These are phyloP conservation scores for Gobius niger DNA, from an alignment of 2,113 vertebrate genomes.

Conservation along the genomic window DNA sequence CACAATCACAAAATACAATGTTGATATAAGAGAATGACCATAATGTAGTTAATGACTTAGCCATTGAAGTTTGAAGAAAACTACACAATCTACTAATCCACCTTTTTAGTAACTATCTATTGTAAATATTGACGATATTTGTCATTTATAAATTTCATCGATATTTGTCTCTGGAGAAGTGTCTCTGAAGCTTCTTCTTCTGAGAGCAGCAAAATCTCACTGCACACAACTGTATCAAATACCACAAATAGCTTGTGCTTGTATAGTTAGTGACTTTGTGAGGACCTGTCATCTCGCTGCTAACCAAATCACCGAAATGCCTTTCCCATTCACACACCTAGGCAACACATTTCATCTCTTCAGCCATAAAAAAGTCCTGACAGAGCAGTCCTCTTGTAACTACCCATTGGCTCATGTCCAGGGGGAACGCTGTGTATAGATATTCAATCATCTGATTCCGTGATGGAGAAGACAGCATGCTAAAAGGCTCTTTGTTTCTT, in stretches of 20 bases:
- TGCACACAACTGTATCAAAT: too few relatives aligned
- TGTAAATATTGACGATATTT: too few relatives aligned
- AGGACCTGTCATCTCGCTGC: constrained; percentile 11
- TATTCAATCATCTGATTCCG: not conserved
- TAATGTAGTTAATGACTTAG: too few relatives aligned
- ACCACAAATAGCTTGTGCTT: not conserved
- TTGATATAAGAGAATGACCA: not conserved
- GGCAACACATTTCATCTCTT: constrained; percentile 6
- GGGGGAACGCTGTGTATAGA: not conserved
- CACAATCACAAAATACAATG: constrained; percentile 12
- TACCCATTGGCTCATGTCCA: constrained; percentile 31
- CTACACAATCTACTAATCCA: not conserved
- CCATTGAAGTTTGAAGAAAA: constrained; percentile 7
- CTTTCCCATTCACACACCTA: not conserved
- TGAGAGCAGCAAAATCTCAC: too few relatives aligned
- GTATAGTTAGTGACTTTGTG: constrained; percentile 21
- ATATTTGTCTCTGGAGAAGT: too few relatives aligned
- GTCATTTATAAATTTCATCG: too few relatives aligned
- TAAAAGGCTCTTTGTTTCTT: not conserved
- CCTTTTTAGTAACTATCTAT: too few relatives aligned
- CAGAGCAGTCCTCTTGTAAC: constrained; percentile 39
- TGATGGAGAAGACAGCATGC: constrained; percentile 4
- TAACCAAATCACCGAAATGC: constrained; percentile 15
- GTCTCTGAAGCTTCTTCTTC: too few relatives aligned
- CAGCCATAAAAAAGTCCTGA: constrained; percentile 50